Conservation (phyloP, 2,888 invertebrate species). For the Hoplodrina blanda region DNA sequence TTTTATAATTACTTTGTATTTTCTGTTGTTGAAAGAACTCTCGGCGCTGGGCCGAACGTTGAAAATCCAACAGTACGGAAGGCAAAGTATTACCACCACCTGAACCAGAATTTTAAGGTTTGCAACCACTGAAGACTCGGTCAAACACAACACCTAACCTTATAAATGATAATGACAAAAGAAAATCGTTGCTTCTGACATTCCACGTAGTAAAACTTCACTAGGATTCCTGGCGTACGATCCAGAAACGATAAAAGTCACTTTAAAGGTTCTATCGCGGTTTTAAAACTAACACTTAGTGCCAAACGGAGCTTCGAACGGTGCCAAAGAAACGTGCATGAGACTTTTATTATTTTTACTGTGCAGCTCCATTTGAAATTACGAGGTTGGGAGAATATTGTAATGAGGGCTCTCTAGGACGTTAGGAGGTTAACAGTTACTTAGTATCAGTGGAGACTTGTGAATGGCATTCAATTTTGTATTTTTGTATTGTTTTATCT, state of each 20-base stretch:
- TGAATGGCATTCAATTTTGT: neutral
- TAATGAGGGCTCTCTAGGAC: conserved; percentile 10
- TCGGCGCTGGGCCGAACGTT: no score
- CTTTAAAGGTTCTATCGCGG: conserved; percentile 46
- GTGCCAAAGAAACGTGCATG: conserved; percentile 48
- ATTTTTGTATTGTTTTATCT: neutral
- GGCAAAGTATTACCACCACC: no score
- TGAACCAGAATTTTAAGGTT: no score
- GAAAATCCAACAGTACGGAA: no score
- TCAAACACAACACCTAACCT: no score
- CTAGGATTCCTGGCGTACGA: conserved; percentile 22
- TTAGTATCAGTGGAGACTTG: neutral
- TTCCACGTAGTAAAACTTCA: conserved; percentile 34
- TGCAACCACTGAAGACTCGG: no score
- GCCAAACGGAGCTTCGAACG: conserved; percentile 40
- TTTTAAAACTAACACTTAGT: conserved; percentile 54
- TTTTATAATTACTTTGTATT: no score
- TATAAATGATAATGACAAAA: conserved; percentile 6
- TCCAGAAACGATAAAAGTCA: conserved; percentile 47
- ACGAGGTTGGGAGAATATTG: conserved; percentile 18
- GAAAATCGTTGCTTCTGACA: conserved; percentile 22
- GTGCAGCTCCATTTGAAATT: conserved; percentile 10
- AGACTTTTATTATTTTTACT: conserved; percentile 45
- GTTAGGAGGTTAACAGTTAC: neutral
- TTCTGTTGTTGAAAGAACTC: no score